A percentile compares a stretch with the other conserved stretches of the same genome.
Evolutionary conservation across 2,797 vertebrate genomes (phyloP).

Genomic region (Sebastes jordani): DNA sequence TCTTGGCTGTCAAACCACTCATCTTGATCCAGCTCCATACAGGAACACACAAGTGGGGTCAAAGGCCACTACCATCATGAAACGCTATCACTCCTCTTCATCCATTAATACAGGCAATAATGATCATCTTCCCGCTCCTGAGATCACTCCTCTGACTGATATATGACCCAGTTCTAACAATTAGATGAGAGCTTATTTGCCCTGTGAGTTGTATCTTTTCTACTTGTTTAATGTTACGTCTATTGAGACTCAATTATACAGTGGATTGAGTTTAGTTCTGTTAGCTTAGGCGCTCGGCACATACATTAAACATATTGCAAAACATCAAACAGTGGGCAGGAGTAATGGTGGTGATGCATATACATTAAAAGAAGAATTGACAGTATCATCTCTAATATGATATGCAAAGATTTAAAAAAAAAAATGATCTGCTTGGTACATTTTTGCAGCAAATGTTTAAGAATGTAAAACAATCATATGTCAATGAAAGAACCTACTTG

Average conservation of each 20-base stretch:
- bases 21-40: constrained; percentile 71
- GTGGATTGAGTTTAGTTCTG: constrained; percentile 33
- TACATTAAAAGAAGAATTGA: background rate
- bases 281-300: constrained; percentile 16
- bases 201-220: constrained; percentile 34
- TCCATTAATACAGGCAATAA: constrained; percentile 68
- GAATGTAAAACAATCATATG: constrained; percentile 9
- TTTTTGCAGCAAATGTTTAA: constrained; percentile 20
- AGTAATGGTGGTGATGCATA: background rate
- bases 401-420: background rate
- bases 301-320: constrained; percentile 41
- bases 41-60: constrained; percentile 64
- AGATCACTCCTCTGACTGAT: constrained; percentile 57
- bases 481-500: constrained; percentile 38
- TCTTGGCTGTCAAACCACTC: constrained; percentile 63
- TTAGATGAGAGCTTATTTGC: constrained; percentile 41
- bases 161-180: constrained; percentile 46
- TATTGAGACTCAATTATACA: constrained; percentile 43
- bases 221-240: constrained; percentile 56
- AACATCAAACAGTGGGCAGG: constrained; percentile 34
- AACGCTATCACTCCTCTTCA: constrained; percentile 70
- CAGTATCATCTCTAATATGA: background rate
- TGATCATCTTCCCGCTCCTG: constrained; percentile 51
- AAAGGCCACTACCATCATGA: constrained; percentile 61
- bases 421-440: background rate